Conservation (phyloP, 2,888 invertebrate species). For the Troglohyphantes excavatus region DNA sequence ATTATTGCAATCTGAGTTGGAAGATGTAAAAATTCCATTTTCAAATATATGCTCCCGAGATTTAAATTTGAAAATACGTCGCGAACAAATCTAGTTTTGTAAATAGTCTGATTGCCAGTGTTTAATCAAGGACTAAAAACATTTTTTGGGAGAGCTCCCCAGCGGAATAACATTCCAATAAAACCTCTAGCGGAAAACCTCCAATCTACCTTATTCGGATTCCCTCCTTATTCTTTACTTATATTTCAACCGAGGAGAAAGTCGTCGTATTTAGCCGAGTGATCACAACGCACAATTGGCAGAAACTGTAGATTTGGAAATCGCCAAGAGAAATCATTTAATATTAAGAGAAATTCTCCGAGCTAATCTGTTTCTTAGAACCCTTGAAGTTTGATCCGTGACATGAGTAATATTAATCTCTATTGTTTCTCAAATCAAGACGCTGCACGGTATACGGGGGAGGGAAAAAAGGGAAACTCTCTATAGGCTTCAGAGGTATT, state of each 20-base stretch:
- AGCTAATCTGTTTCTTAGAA: constrained; percentile 70
- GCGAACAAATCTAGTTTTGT: constrained; percentile 63
- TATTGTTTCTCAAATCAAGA: constrained; percentile 49
- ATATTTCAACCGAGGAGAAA: constrained; percentile 29
- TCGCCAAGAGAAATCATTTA: constrained; percentile 77
- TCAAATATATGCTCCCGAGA: constrained; percentile 57
- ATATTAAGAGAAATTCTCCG: constrained; percentile 74
- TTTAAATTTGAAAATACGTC: constrained; percentile 49
- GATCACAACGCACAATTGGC: constrained; percentile 44
- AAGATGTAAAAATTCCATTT: constrained; percentile 58
- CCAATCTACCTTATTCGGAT: constrained; percentile 22
- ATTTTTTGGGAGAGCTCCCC: constrained; percentile 49
- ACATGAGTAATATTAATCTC: constrained; percentile 73
- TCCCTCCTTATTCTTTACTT: constrained; percentile 58
- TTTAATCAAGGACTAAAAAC: constrained; percentile 72
- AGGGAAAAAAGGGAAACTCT: constrained; percentile 49
- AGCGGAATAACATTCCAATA: constrained; percentile 18
- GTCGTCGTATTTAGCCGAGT: constrained; percentile 37
- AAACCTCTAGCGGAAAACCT: constrained; percentile 36
- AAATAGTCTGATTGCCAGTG: constrained; percentile 64
- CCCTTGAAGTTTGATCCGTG: constrained; percentile 72
- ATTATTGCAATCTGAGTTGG: constrained; percentile 50
- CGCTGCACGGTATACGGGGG: neutral
- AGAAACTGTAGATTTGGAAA: constrained; percentile 67
- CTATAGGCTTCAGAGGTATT: constrained; percentile 46